Conservation (phyloP, 2,797 vertebrate genomes). For the Coluber constrictor region DNA sequence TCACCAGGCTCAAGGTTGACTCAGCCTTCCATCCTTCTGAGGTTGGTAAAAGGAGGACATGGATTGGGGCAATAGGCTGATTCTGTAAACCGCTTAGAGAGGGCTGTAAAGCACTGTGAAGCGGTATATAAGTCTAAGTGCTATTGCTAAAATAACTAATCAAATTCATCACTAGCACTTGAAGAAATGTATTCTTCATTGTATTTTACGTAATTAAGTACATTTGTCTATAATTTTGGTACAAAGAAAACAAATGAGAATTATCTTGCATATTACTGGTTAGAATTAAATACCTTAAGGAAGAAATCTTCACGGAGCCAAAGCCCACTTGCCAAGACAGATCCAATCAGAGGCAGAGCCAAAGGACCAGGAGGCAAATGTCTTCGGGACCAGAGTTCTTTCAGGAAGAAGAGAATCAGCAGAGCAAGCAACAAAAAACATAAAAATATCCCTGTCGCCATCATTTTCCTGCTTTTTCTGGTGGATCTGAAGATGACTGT, state of each 20-base stretch:
- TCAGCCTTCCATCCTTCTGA: no score
- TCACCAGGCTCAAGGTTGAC: no score
- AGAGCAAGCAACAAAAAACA: background rate
- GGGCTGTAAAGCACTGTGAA: no score
- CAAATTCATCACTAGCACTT: background rate
- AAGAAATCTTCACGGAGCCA: background rate
- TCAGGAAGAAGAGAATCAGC: background rate
- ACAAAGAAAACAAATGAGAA: background rate
- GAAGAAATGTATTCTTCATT: background rate
- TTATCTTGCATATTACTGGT: background rate
- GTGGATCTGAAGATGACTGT: background rate
- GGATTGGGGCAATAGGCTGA: no score
- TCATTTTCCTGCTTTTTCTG: background rate
- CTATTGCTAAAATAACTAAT: background rate
- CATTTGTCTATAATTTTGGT: background rate
- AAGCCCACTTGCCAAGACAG: background rate
- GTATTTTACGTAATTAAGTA: background rate
- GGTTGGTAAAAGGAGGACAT: no score
- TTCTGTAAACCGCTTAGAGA: no score
- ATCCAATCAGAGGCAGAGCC: background rate
- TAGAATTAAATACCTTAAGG: background rate
- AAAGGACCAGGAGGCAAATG: background rate
- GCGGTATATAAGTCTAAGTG: no score
- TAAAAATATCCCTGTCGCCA: background rate
- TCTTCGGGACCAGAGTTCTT: background rate